Evolutionary conservation across 30 jellyfish, hydroid and myxozoan genomes (phyloP).

Genomic region (Hydractinia echinata): DNA sequence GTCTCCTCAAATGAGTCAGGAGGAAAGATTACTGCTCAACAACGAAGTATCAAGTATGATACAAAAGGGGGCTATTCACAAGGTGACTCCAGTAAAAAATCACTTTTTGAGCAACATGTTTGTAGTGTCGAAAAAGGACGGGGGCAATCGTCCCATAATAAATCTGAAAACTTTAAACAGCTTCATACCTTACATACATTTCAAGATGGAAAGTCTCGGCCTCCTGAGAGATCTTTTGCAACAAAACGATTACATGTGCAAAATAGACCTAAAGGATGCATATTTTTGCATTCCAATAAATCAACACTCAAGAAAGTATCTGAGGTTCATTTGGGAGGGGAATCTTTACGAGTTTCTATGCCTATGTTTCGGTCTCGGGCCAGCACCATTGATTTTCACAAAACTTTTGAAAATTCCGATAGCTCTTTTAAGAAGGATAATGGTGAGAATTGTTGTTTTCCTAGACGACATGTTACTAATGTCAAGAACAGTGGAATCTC

Average conservation of each 20-base stretch:
- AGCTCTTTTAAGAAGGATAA: constrained; percentile 22
- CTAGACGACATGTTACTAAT: constrained; percentile 10
- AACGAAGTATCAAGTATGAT: background rate
- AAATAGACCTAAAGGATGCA: constrained; percentile 19
- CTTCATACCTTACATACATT: constrained; percentile 12
- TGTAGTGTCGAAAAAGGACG: constrained; percentile 20
- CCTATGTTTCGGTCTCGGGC: constrained; percentile 35
- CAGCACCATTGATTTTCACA: constrained; percentile 33
- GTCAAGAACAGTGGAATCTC: background rate
- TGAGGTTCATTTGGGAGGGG: constrained; percentile 40
- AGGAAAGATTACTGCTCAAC: background rate
- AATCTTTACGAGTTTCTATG: constrained; percentile 29
- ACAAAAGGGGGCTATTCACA: constrained; percentile 8
- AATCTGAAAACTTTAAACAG: constrained; percentile 1
- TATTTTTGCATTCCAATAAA: constrained; percentile 14
- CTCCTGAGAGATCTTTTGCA: constrained; percentile 23
- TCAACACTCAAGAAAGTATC: background rate
- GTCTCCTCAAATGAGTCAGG: background rate
- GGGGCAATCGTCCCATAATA: constrained; percentile 16
- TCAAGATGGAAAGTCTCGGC: constrained; percentile 17
- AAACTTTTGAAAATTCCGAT: constrained; percentile 32
- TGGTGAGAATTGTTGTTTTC: background rate
- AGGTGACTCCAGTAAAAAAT: background rate
- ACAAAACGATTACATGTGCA: constrained; percentile 19
- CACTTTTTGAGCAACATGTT: constrained; percentile 20